Base-by-base conservation (phyloP, 2,797 vertebrate genomes). In the Myiotriccus ornatus region DNA sequence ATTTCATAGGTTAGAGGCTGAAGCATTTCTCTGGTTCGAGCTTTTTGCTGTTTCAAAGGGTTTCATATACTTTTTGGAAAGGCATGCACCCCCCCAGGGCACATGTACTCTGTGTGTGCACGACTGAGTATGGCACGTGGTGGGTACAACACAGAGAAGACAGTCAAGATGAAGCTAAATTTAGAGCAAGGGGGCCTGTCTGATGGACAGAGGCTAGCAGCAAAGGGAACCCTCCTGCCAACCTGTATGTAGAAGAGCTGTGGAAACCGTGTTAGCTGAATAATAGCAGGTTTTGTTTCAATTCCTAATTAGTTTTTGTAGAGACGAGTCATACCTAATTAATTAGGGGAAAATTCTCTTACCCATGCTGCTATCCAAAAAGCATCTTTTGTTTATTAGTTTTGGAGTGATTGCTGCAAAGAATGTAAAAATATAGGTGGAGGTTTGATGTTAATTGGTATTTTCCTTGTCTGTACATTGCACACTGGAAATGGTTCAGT, bases 41-140 rank as follows among this genome's bases (percentile, higher is more conserved):
- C 5, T 62, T 65, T 80, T 65, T 53, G 14, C n/a, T 76, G 23
- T 64, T 67, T 43, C 46, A 25, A 80, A 71, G 20, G 13, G 18
- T 35, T 86, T 59, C 8, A 4, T 67, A 6, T 13, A 14, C 18
- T 68, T 76, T 70, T 59, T 79, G 23, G 50, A 57, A 67, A 44
- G 8, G 12, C 11, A 10, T 44, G 21, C 24, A 25, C 5, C 12
- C 20, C 10, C 6, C 53, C 64, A 39, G 39, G 39, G 20, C 30
- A 57, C 30, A 5, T 0, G 1, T 30, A 34, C 14, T 49, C 20
- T 35, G 25, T 37, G 60, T 52, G 24, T 43, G 13, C 5, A 0
- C n/a, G 41, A 27, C 59, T 44, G 35, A 68, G 4, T 8, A 2
- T 28, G 27, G 34, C 39, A 32, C 5, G 0, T 17, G 15, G 19